Evolutionary conservation across 2,113 vertebrate species (phyloP).

Genomic region (Nesogale talazaci): DNA sequence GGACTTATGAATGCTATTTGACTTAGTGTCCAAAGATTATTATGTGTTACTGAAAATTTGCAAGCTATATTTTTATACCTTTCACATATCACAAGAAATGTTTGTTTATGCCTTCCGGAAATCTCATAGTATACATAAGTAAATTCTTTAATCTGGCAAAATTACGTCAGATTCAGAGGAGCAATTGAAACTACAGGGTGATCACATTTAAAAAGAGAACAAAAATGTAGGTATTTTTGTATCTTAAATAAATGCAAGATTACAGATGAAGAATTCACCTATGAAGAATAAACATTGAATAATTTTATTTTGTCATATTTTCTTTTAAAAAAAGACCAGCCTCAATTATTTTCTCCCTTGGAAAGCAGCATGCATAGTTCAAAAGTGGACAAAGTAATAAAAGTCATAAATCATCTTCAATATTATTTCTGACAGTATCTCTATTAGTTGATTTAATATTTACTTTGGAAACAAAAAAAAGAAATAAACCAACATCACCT

Average conservation of each 20-base stretch:
- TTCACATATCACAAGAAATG: not conserved
- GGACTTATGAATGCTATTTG: not conserved
- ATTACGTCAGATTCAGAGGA: not conserved
- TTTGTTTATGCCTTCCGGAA: not conserved
- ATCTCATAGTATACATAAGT: not conserved
- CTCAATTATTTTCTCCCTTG: not conserved
- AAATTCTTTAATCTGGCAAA: not conserved
- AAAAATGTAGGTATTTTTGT: not conserved
- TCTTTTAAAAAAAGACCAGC: not conserved
- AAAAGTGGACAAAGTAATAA: not conserved
- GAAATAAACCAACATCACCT: not conserved
- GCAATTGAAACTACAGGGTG: not conserved
- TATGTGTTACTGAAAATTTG: constrained; percentile 12
- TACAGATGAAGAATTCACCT: constrained; percentile 36
- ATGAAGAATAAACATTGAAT: not conserved
- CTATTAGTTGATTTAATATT: not conserved
- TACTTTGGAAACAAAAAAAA: constrained; percentile 48
- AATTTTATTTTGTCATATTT: constrained; percentile 26
- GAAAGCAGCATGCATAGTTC: not conserved
- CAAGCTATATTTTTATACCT: not conserved
- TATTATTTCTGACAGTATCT: not conserved
- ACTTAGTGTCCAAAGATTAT: constrained; percentile 2
- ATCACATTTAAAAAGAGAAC: not conserved
- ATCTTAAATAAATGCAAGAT: not conserved
- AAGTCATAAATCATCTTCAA: not conserved